phyloP scores from a whole-genome alignment of 2,797 vertebrate genomes.

The Sebastes nivosus region DNA sequence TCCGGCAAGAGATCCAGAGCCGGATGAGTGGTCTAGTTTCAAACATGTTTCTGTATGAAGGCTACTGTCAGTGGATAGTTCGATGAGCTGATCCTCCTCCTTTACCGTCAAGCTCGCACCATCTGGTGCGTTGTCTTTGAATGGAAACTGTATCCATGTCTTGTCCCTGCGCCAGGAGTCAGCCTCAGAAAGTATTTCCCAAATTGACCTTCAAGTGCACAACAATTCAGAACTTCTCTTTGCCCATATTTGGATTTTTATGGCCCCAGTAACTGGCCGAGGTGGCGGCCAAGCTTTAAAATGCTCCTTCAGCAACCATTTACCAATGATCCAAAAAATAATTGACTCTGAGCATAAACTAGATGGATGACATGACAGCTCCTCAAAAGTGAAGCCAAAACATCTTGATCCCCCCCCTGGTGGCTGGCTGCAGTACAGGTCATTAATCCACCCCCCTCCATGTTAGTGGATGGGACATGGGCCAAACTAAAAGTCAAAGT shows the following conservation, averaged over 20 bases:
- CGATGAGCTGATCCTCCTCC: conserved; percentile 21
- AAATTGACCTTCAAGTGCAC: background rate
- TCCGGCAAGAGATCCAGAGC: conserved; percentile 24
- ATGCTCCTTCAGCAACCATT: background rate
- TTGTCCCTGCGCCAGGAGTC: background rate
- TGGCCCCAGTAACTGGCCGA: background rate
- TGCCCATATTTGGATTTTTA: background rate
- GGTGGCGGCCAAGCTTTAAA: background rate
- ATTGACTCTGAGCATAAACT: background rate
- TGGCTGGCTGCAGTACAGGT: too few species aligned
- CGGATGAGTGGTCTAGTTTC: conserved; percentile 5
- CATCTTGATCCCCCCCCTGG: too few species aligned
- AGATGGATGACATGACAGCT: too few species aligned
- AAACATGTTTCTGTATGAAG: background rate
- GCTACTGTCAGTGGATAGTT: conserved; percentile 17
- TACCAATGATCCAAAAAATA: background rate
- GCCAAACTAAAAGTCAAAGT: too few species aligned
- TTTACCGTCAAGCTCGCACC: background rate
- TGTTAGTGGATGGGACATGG: too few species aligned
- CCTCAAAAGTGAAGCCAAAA: too few species aligned
- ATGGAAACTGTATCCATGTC: background rate
- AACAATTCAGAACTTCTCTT: background rate
- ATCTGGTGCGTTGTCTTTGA: conserved; percentile 8
- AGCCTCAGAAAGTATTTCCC: background rate
- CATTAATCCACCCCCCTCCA: too few species aligned